A percentile compares a stretch with the other conserved stretches of the same genome.
Conservation (phyloP, 2,113 vertebrate genomes). For the Pipra filicauda region DNA sequence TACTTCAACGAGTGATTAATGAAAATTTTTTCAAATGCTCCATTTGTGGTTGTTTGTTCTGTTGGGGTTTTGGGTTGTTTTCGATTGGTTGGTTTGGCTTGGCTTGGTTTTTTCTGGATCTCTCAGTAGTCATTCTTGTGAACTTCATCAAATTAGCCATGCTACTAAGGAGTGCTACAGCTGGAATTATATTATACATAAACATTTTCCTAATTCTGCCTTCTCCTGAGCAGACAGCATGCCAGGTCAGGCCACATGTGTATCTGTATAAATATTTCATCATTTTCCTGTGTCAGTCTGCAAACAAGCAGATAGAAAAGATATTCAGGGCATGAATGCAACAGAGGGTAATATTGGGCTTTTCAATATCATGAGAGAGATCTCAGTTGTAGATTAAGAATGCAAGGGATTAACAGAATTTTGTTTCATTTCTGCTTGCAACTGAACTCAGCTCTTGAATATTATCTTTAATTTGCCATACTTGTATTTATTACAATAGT, state of each 20-base stretch:
- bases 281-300: neutral
- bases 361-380: neutral
- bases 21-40: neutral
- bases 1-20: neutral
- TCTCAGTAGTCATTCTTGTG: neutral
- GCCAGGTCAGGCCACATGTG: neutral
- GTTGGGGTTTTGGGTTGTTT: too few species aligned
- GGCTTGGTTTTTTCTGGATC: neutral
- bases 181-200: neutral
- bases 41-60: neutral
- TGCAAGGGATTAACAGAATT: neutral
- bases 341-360: neutral
- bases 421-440: neutral
- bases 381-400: neutral
- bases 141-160: neutral
- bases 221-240: neutral
- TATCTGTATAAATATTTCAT: neutral
- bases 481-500: neutral
- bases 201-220: neutral
- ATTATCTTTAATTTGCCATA: neutral
- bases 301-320: neutral
- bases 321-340: neutral
- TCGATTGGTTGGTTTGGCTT: neutral
- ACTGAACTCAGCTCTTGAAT: neutral
- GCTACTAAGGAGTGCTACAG: neutral